Percentiles rank a stretch among this genome's conserved stretches.
Evolutionary conservation across 2,113 vertebrate species (phyloP).

Genomic region (Columba livia): DNA sequence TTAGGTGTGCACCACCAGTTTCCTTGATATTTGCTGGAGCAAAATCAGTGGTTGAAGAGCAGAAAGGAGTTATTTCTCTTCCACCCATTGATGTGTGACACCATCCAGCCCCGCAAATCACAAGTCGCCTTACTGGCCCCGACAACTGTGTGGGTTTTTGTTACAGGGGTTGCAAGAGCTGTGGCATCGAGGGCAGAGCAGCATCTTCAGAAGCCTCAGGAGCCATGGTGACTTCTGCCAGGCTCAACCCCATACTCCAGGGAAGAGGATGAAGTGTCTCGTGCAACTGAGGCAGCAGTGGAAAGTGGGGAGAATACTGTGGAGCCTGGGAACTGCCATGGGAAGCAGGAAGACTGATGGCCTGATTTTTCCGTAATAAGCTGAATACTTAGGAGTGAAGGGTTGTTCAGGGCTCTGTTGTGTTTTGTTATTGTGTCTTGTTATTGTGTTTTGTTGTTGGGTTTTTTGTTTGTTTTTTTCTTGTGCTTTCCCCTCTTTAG

Average conservation of each 20-base stretch:
- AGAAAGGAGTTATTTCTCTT: not conserved
- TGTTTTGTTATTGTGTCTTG: too few species aligned
- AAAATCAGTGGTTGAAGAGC: not conserved
- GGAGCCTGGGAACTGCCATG: not conserved
- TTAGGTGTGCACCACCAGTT: not conserved
- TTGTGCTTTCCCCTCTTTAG: not conserved
- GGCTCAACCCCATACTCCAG: not conserved
- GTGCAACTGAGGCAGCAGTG: rapidly evolving
- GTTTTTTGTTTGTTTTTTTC: not conserved
- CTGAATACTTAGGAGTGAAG: not conserved
- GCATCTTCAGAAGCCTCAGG: not conserved
- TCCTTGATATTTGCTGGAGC: not conserved
- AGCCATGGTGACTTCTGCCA: not conserved
- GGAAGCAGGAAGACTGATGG: not conserved
- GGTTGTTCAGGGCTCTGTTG: not conserved
- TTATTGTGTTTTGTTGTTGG: too few species aligned
- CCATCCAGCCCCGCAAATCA: not conserved
- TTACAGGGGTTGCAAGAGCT: rapidly evolving
- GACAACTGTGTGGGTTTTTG: rapidly evolving
- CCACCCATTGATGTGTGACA: rapidly evolving
- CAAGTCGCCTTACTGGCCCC: too few species aligned
- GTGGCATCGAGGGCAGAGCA: rapidly evolving
- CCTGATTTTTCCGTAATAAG: not conserved
- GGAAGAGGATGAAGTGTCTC: not conserved
- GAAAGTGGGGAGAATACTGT: not conserved